Percentiles rank a stretch among this genome's conserved stretches.
These are phyloP conservation scores for Coelopa frigida DNA, from an alignment of 1,140 invertebrate species.

Conservation along the genomic window DNA sequence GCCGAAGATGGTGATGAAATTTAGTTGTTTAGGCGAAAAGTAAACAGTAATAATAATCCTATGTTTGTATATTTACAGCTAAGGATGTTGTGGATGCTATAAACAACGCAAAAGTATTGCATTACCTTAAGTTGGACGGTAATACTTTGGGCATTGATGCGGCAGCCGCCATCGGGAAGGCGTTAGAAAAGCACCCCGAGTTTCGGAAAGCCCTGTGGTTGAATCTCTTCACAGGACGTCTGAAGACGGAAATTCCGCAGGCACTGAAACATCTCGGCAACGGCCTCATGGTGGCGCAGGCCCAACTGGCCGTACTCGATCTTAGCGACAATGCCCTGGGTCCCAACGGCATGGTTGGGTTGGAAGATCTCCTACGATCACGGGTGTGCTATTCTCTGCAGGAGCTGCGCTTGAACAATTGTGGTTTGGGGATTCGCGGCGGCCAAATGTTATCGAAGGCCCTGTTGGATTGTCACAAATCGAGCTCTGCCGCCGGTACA, in stretches of 20 bases:
- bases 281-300: constrained; percentile 72
- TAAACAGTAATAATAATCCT: not conserved
- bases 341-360: constrained; percentile 85
- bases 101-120: constrained; percentile 22
- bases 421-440: constrained; percentile 87
- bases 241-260: constrained; percentile 91
- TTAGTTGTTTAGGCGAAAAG: not conserved
- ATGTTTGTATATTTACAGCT: constrained; percentile 17
- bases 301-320: constrained; percentile 78
- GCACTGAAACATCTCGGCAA: constrained; percentile 67
- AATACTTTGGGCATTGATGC: constrained; percentile 90
- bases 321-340: constrained; percentile 98
- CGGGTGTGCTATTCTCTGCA: constrained; percentile 71
- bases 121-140: constrained; percentile 73
- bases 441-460: constrained; percentile 78
- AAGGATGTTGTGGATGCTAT: constrained; percentile 32
- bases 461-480: constrained; percentile 63
- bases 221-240: constrained; percentile 90
- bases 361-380: constrained; percentile 79
- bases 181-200: constrained; percentile 65
- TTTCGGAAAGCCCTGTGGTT: constrained; percentile 86
- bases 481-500: constrained; percentile 54
- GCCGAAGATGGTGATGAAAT: constrained; percentile 28
- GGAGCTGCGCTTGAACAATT: constrained; percentile 86
- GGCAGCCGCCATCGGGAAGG: constrained; percentile 73